Conservation (phyloP, 1,140 invertebrate species). For the Micrasema minimum region DNA sequence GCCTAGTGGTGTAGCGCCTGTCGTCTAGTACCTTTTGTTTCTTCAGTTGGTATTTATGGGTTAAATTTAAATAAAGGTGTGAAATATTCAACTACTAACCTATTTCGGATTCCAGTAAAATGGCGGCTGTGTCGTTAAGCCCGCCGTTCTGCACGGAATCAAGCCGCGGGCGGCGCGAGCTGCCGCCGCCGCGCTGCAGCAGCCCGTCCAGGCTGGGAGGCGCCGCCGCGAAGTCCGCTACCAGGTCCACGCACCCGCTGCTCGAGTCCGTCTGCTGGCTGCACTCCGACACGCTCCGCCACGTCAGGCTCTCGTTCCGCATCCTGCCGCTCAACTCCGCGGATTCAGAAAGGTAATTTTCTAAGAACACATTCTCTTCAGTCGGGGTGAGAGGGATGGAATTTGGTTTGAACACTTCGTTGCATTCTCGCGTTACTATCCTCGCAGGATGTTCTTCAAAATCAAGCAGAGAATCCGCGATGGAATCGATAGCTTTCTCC, state of each 20-base stretch:
- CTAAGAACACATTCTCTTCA: conserved; percentile 46
- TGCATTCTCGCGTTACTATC: conserved; percentile 33
- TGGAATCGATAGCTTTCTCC: conserved; percentile 45
- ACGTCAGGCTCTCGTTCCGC: conserved; percentile 56
- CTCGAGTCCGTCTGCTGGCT: conserved; percentile 62
- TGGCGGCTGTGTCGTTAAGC: conserved; percentile 51
- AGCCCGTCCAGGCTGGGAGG: conserved; percentile 40
- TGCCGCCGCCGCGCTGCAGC: conserved; percentile 54
- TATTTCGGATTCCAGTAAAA: conserved; percentile 50
- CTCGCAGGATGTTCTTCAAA: conserved; percentile 39
- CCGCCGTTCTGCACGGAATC: conserved; percentile 53
- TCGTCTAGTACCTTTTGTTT: too few species aligned
- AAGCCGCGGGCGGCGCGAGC: conserved; percentile 47
- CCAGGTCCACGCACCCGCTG: conserved; percentile 60
- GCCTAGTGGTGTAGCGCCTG: too few species aligned
- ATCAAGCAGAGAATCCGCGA: conserved; percentile 25
- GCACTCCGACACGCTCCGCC: conserved; percentile 63
- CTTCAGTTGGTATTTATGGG: too few species aligned
- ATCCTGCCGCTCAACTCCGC: conserved; percentile 32
- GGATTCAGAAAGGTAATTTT: conserved; percentile 31
- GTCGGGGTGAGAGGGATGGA: conserved; percentile 27
- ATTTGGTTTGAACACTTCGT: conserved; percentile 31
- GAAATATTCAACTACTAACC: conserved; percentile 45
- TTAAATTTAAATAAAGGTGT: too few species aligned
- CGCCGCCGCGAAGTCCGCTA: conserved; percentile 52